Base-by-base conservation (phyloP, 2,888 invertebrate species). In the Diaprepes abbreviatus region DNA sequence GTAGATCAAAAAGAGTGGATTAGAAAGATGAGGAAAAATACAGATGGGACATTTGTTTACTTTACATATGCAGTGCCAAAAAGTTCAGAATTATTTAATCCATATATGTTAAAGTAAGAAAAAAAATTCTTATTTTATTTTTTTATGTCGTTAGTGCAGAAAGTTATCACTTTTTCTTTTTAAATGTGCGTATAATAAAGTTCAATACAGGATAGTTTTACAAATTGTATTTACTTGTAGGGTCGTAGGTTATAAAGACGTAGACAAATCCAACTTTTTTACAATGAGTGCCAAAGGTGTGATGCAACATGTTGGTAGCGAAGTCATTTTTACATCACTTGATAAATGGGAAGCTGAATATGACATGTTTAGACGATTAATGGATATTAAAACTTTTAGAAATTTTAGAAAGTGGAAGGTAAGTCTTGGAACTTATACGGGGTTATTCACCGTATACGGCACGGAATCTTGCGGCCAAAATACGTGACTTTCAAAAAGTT, bases 251-350 rank as follows among this genome's bases (percentile, higher is more conserved):
- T 95, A 92, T 78, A 73, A 74, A 38, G 88, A 89, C 36, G 86
- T 91, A 17, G 89, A 92, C 76, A 89, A 88, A 79, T 87, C 84
- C 12, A 92, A 93, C 78, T 93, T 90, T 80, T 90, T 93, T 78
- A 96, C 95, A 0, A 91, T 96, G 75, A 94, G 95, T 74, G 85
- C 89, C 2, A 89, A 91, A 79, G 96, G 96, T 0, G 93, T 95
- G 0, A 91, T 93, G n/a, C 92, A 93, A 77, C 91, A 89, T 81
- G 88, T 85, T 59, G 81, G 87, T 10, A 89, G 88, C 62, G 94
- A 94, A 81, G 91, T 92, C 83, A 89, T 90, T 10, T 95, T 93
- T 79, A 94, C 94, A 0, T 88, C 91, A 7, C 85, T 96, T 4
- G 87, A 90, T 16, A 87, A 90, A 70, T 96, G 95, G 95, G 92